These are phyloP conservation scores for Camponotus floridanus DNA, from an alignment of 1,140 invertebrate genomes.

Conservation along the genomic window DNA sequence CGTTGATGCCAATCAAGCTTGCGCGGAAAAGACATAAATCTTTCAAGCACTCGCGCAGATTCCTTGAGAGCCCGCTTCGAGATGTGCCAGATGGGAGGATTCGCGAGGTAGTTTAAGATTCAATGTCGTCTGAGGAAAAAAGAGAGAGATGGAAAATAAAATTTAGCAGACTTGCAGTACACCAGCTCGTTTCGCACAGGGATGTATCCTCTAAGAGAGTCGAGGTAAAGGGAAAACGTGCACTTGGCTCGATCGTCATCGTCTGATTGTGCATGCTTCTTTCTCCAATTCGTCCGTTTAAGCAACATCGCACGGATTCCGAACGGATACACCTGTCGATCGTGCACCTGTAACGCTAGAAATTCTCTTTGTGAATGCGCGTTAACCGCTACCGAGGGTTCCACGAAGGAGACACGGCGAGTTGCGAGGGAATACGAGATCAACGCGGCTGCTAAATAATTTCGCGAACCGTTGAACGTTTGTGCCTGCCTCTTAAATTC, in stretches of 20 bases:
- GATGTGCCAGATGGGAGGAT: not conserved
- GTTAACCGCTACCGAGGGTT: conserved; percentile 15
- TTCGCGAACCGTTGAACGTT: conserved; percentile 47
- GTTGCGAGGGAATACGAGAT: conserved; percentile 55
- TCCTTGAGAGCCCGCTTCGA: conserved; percentile 4
- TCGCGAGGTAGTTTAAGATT: not conserved
- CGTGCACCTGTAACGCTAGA: conserved; percentile 17
- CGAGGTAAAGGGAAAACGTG: not conserved
- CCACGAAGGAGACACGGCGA: conserved; percentile 35
- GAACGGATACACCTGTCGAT: not conserved
- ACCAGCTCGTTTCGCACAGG: not conserved
- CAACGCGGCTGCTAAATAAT: conserved; percentile 53
- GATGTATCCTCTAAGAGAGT: not conserved
- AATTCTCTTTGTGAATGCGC: conserved; percentile 55
- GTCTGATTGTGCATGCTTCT: conserved; percentile 6
- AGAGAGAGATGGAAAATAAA: not conserved
- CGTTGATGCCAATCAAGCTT: conserved; percentile 39
- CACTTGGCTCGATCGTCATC: too few species aligned
- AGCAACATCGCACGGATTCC: conserved; percentile 12
- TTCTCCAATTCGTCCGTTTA: conserved; percentile 26
- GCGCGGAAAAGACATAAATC: conserved; percentile 16
- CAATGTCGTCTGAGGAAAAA: not conserved
- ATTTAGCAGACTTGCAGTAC: not conserved
- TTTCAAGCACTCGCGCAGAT: conserved; percentile 16
- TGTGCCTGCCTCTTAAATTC: conserved; percentile 2